Conservation (phyloP, 2,797 vertebrate species). For the Gadopsis bispinosus region DNA sequence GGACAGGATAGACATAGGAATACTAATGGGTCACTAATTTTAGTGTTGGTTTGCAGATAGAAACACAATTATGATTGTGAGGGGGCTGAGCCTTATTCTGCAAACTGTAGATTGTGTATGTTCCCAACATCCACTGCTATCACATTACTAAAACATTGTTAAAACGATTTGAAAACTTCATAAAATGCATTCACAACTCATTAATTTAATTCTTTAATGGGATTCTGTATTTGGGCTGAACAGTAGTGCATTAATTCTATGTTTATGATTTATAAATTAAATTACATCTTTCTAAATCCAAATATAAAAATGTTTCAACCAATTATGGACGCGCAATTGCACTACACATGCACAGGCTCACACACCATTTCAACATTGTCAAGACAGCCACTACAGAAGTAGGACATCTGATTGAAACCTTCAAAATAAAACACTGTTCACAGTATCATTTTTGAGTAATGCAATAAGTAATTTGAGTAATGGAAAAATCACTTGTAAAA, state of each 20-base stretch:
- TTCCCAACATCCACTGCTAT: not conserved
- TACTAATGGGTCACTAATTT: slow-evolving; percentile 39
- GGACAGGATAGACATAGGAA: slow-evolving; percentile 35
- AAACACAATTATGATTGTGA: not conserved
- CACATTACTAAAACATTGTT: not conserved
- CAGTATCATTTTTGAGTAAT: not conserved
- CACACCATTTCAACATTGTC: not conserved
- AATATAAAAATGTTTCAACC: not conserved
- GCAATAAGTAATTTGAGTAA: too few species aligned
- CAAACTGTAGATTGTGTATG: not conserved
- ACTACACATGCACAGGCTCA: not conserved
- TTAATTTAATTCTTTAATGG: not conserved
- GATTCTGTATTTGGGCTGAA: not conserved
- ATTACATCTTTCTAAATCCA: not conserved
- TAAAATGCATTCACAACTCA: not conserved
- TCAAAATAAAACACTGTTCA: slow-evolving; percentile 40
- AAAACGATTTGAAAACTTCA: not conserved
- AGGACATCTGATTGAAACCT: not conserved
- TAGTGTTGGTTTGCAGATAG: not conserved
- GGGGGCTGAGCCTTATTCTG: not conserved
- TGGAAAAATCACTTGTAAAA: too few species aligned
- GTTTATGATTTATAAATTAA: not conserved
- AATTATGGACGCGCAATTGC: not conserved
- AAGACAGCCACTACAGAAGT: not conserved
- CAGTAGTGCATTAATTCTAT: not conserved